Evolutionary conservation across 2,113 vertebrate genomes (phyloP), one percentile per base, ranked within the genome.

Genomic region (Psittacara wagleri): DNA sequence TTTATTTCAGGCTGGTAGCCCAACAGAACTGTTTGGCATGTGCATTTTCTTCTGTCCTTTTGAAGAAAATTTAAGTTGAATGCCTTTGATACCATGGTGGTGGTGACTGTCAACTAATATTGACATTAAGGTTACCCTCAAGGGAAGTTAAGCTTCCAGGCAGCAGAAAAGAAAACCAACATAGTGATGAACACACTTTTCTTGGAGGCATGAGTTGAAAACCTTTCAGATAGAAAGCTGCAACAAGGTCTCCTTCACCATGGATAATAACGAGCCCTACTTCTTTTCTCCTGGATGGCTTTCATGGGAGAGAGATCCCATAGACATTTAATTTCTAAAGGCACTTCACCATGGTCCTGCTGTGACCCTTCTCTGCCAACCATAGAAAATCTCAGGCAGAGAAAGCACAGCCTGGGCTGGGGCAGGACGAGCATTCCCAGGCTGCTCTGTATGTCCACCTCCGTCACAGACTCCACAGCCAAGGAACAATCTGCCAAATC

Each of bases 401-500:
- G 25, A 8, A 49, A 68, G 33, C 29, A 66, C n/a, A 68, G 2
- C 46, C 41, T 12, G 19, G 27, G 7, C 46, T 69, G 59, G 17
- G 18, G 10, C 33, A 77, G 44, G 16, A 61, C 12, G 25, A 27
- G 31, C 1, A 1, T 25, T 35, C 35, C 67, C 35, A 33, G 19
- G 19, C 35, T 77, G 19, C 20, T 74, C 23, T 78, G 37, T 27
- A 52, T 49, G 7, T 28, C 44, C 39, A 55, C 25, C 39, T 66
- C 20, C 1, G 0, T 7, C 5, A 0, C 35, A 68, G 29, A 11
- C 43, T 51, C 49, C 3, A 1, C 25, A 54, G 39, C 43, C 35
- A 67, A 8, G 51, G n/a, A n/a, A 7, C 41, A 46, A 31, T 17
- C 52, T 48, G 51, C 24, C 44, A 49, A 66, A 28, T 11, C 44